Conservation (phyloP, 2,888 invertebrate genomes). For the Sericinus montela region DNA sequence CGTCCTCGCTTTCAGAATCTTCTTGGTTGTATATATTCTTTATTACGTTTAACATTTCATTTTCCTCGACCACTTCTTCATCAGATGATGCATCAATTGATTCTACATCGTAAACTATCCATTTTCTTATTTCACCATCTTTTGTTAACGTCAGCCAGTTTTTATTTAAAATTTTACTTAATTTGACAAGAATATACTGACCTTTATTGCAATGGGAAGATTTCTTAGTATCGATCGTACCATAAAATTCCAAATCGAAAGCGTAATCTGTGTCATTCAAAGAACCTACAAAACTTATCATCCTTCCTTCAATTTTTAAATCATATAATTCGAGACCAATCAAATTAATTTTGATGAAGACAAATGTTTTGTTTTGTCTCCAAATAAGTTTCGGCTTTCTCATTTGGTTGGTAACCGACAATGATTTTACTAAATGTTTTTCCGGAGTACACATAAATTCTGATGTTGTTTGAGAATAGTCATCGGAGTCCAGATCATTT, state of each 20-base stretch:
- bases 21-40: constrained; percentile 31
- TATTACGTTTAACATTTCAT: constrained; percentile 27
- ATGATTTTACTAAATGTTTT: constrained; percentile 19
- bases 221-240: constrained; percentile 40
- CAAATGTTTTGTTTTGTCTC: constrained; percentile 47
- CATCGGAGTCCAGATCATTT: constrained; percentile 40
- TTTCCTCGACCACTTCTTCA: constrained; percentile 38
- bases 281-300: constrained; percentile 42
- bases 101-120: constrained; percentile 61
- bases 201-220: constrained; percentile 53
- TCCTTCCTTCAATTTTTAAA: constrained; percentile 41
- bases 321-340: constrained; percentile 49
- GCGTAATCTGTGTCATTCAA: constrained; percentile 44
- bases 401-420: constrained; percentile 20
- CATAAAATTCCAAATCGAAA: constrained; percentile 61
- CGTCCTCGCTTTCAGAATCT: constrained; percentile 41
- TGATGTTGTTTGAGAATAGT: constrained; percentile 29
- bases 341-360: constrained; percentile 54
- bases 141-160: constrained; percentile 55
- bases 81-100: constrained; percentile 51
- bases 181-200: constrained; percentile 50
- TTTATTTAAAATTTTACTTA: constrained; percentile 44
- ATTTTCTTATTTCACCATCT: constrained; percentile 40
- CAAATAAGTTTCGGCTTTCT: constrained; percentile 56
- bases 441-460: constrained; percentile 7